Base-by-base conservation (phyloP, 2,113 vertebrate genomes). In the Trematocara nigrifrons region DNA sequence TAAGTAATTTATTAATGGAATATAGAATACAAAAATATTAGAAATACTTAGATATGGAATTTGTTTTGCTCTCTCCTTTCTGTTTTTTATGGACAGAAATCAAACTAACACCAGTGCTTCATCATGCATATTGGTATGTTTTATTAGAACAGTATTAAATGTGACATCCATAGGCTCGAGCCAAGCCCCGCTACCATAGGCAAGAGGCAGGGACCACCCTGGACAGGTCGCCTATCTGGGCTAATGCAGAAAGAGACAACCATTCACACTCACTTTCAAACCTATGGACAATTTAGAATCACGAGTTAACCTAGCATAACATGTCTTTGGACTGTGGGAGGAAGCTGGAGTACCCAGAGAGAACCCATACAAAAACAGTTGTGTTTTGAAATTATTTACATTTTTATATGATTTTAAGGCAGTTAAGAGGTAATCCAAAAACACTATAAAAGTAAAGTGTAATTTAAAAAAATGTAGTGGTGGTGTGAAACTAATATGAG, bases 101-200 rank as follows among this genome's bases (percentile, higher is more conserved):
- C 66, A 45, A 74, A 29, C 13, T 47, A 45, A 47, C 29, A 74
- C 66, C 12, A 71, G 0, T 22, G 22, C 40, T 45, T 74, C 22
- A 29, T 26, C 66, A 5, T 0, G 0, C 13, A 29, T 16, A 29
- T 47, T 45, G 9, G 6, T 74, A 47, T 47, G 42, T 74, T 71
- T 26, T 45, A 45, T 71, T 71, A 16, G 20, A 26, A 1, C 1
- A 15, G 11, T 13, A 40, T 7, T 35, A 66, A 66, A 40, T 20
- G 10, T 40, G 35, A 66, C 18, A 38, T 64, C 16, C 31, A 61
- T 18, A 61, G 57, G 57, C 31, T 35, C 5, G 9, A n/a, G 57
- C 57, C 9, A 35, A 61, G 16, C 3, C 40, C 40, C 2, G 59
- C 9, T 64, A 38, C 59, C 31, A 38, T n/a, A 64, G 31, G 10